Evolutionary conservation across 2,113 vertebrate species (phyloP).

Genomic region (Ginglymostoma cirratum): DNA sequence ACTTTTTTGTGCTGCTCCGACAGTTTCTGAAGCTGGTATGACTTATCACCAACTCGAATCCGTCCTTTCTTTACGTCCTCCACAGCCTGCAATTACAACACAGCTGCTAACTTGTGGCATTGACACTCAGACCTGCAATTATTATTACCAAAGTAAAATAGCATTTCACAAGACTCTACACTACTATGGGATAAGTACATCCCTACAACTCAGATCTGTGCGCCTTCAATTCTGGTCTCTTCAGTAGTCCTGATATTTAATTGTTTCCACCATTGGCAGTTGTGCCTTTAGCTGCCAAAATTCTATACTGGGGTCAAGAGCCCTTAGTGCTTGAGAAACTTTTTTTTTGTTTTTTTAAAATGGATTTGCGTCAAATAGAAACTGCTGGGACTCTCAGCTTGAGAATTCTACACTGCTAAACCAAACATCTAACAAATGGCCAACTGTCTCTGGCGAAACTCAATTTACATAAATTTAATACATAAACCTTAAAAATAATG

Average conservation of each 20-base stretch:
- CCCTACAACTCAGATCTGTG: background rate
- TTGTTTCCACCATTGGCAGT: background rate
- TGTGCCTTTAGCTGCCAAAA: background rate
- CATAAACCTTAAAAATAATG: no score
- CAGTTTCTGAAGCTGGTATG: constrained; percentile 37
- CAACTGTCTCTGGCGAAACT: background rate
- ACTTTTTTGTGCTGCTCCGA: constrained; percentile 38
- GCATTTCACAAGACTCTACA: background rate
- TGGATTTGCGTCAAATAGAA: background rate
- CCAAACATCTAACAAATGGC: background rate
- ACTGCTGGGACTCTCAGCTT: background rate
- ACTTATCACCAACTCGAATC: constrained; percentile 33
- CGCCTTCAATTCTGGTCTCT: background rate
- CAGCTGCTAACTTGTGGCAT: no score
- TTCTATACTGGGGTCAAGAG: background rate
- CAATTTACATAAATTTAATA: background rate
- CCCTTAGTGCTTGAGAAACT: background rate
- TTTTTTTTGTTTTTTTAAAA: background rate
- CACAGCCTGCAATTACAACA: constrained; percentile 30
- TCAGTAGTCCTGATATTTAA: background rate
- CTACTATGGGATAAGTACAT: background rate
- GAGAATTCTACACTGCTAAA: background rate
- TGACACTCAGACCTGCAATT: background rate
- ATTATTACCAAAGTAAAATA: background rate
- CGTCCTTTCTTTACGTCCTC: constrained; percentile 38